Base-by-base conservation (phyloP, 2,113 vertebrate species). In the Pyxicephalus adspersus region DNA sequence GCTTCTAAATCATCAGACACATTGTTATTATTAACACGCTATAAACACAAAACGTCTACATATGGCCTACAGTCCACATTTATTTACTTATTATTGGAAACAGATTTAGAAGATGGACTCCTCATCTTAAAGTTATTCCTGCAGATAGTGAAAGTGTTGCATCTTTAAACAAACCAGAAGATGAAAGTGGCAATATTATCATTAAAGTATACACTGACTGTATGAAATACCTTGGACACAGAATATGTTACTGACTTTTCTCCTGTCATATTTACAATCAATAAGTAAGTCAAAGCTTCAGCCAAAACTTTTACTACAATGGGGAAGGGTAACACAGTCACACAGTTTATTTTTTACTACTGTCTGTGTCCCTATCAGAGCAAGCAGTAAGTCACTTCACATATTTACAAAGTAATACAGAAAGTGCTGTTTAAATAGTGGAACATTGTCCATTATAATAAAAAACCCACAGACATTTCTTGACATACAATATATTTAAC, bases 1-100 rank as follows among this genome's bases (percentile, higher is more conserved):
- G 58, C 58, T 52, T 57, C 65, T 52, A 72, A 72, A 72, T 51
- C 18, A 57, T 13, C 70, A 55, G 52, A 57, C 23, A 72, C 26
- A 52, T 72, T 67, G 34, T 67, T 31, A 67, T 67, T 26, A 72
- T n/a, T 20, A 18, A 57, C 70, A 72, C 70, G 55, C 70, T 29
- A 72, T 72, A 72, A 72, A 72, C 55, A 72, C 51, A 55, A 72
- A n/a, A 72, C 57, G 50, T 29, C 55, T 72, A 72, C 50, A 72
- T 72, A 25, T 25, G 70, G 25, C 51, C 57, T 55, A 70, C 51
- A 55, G 70, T 72, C 70, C 57, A 72, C 52, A 72, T 15, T 19
- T 9, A 57, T 72, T 72, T 52, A 57, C 25, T 20, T 29, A 57
- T 72, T 72, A 72, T 72, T 72, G 52, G 50, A 72, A 72, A 31